Conservation (phyloP, 2,113 vertebrate genomes). For the Carassius carassius region DNA sequence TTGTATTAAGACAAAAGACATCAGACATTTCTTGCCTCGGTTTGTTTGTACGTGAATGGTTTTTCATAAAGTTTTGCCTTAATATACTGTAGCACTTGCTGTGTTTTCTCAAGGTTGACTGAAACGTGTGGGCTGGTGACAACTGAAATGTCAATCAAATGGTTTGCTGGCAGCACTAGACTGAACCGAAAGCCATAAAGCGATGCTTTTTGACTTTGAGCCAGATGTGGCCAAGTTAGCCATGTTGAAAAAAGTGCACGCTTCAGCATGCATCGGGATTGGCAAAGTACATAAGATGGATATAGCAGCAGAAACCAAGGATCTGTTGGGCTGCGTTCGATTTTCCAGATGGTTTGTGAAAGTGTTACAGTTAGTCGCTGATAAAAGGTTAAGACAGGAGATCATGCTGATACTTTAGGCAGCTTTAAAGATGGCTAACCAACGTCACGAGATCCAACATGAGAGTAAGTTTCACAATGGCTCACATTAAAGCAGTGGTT, state of each 20-base stretch:
- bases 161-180: neutral
- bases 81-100: slow-evolving; percentile 31
- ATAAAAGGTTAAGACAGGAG: neutral
- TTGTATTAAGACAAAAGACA: slow-evolving; percentile 47
- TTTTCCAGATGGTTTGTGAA: neutral
- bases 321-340: neutral
- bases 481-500: slow-evolving; percentile 10
- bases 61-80: slow-evolving; percentile 37
- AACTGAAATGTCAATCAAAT: slow-evolving; percentile 31
- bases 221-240: neutral
- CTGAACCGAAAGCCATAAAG: slow-evolving; percentile 22
- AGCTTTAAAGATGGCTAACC: neutral
- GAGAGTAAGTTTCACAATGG: neutral
- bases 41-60: neutral
- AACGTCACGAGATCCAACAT: neutral
- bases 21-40: slow-evolving; percentile 40
- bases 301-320: neutral
- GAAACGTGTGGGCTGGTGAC: slow-evolving; percentile 23
- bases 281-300: neutral
- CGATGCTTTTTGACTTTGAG: neutral
- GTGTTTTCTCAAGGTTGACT: neutral
- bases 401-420: neutral
- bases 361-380: neutral
- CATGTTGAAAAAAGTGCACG: slow-evolving; percentile 2
- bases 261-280: neutral